These are phyloP conservation scores for Tupiocoris notatus DNA, from an alignment of 2,888 invertebrate species.

Conservation along the genomic window DNA sequence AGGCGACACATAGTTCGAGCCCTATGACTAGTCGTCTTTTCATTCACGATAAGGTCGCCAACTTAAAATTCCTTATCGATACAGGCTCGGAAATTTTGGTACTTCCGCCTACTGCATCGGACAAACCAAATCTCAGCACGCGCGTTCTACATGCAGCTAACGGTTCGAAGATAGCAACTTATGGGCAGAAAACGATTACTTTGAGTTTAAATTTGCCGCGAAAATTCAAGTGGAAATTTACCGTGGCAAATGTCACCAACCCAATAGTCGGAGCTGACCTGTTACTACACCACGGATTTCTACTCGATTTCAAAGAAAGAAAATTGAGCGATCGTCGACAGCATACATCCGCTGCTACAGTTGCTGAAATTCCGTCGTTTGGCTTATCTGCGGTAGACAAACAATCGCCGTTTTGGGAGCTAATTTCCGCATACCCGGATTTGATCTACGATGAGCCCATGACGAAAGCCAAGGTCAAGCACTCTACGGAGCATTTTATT, in stretches of 20 bases:
- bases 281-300: constrained; percentile 1
- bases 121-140: too few species aligned
- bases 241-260: constrained; percentile 26
- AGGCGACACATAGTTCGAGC: too few species aligned
- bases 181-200: background rate
- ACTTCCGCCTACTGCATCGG: too few species aligned
- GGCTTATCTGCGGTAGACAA: background rate
- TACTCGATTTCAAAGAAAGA: constrained; percentile 12
- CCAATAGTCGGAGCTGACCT: constrained; percentile 40
- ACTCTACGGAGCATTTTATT: constrained; percentile 12
- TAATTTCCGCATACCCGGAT: background rate
- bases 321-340: background rate
- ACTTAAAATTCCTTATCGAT: too few species aligned
- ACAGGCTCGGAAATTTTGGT: too few species aligned
- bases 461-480: background rate
- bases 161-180: too few species aligned
- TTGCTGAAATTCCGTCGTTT: constrained; percentile 8
- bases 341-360: background rate
- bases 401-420: constrained; percentile 10
- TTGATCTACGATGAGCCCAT: background rate
- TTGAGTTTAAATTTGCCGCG: constrained; percentile 8
- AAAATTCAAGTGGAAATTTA: constrained; percentile 24
- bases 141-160: too few species aligned
- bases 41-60: too few species aligned
- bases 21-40: too few species aligned